Conservation (phyloP, 2,888 invertebrate species). For the Synanthedon tipuliformis region DNA sequence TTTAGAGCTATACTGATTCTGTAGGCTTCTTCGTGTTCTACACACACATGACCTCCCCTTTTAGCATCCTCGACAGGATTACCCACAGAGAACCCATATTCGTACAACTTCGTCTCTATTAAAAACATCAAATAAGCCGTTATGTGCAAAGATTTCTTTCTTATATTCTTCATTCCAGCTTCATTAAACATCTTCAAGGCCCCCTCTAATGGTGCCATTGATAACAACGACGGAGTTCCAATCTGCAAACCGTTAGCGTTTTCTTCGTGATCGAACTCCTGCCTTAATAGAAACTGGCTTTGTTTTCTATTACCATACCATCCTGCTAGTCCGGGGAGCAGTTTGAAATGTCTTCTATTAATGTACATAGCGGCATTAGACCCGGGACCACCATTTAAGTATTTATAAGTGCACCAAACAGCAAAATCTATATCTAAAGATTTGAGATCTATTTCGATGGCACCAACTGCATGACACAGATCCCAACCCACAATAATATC, state of each 20-base stretch:
- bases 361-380: slow-evolving; percentile 40
- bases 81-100: slow-evolving; percentile 39
- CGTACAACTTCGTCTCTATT: slow-evolving; percentile 30
- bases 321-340: slow-evolving; percentile 40
- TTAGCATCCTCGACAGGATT: slow-evolving; percentile 33
- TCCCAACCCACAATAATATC: slow-evolving; percentile 53
- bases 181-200: slow-evolving; percentile 38
- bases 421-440: slow-evolving; percentile 48
- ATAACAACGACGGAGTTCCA: slow-evolving; percentile 37
- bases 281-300: slow-evolving; percentile 38
- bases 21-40: slow-evolving; percentile 45
- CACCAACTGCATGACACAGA: slow-evolving; percentile 44
- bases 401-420: slow-evolving; percentile 57
- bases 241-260: slow-evolving; percentile 50
- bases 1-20: slow-evolving; percentile 44
- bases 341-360: slow-evolving; percentile 41
- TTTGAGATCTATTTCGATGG: slow-evolving; percentile 40
- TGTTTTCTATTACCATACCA: slow-evolving; percentile 47
- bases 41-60: slow-evolving; percentile 48
- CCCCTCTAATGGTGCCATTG: slow-evolving; percentile 48
- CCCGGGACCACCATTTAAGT: slow-evolving; percentile 53
- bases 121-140: slow-evolving; percentile 50
- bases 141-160: slow-evolving; percentile 48
- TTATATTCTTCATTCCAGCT: slow-evolving; percentile 37
- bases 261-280: slow-evolving; percentile 46